Evolutionary conservation across 2,888 invertebrate species (phyloP).

Genomic region (Autographa gamma): DNA sequence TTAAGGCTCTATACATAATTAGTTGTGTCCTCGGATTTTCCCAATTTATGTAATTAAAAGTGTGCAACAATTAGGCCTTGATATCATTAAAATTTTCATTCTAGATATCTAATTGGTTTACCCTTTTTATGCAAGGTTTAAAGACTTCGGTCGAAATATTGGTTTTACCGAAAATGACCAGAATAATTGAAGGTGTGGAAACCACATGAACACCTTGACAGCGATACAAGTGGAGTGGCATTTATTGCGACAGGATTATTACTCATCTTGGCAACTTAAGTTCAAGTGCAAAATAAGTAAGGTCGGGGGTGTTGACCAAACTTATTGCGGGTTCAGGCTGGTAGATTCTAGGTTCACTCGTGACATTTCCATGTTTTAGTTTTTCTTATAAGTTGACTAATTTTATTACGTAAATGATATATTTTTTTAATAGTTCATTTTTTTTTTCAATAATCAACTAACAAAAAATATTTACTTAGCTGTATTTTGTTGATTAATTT

Average conservation of each 20-base stretch:
- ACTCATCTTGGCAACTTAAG: constrained; percentile 3
- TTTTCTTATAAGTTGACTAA: no score
- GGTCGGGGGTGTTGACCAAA: neutral
- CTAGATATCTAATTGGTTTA: neutral
- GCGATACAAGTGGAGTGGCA: neutral
- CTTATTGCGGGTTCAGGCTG: neutral
- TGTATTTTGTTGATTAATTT: no score
- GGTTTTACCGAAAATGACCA: neutral
- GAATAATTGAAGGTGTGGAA: neutral
- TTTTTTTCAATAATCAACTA: no score
- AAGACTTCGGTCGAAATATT: neutral
- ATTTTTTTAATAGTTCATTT: no score
- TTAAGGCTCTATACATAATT: no score
- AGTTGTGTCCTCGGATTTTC: neutral
- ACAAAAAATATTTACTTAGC: no score
- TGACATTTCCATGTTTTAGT: no score
- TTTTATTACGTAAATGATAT: no score
- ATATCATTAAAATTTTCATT: neutral
- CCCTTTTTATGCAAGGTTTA: neutral
- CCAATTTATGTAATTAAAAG: neutral
- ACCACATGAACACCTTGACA: constrained; percentile 6
- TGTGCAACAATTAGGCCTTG: neutral
- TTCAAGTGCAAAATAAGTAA: neutral
- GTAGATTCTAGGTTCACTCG: no score
- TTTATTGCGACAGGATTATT: neutral